Percentiles rank a stretch among this genome's conserved stretches.
phyloP scores from a whole-genome alignment of 2,797 vertebrate genomes.

The Channallabes apus region DNA sequence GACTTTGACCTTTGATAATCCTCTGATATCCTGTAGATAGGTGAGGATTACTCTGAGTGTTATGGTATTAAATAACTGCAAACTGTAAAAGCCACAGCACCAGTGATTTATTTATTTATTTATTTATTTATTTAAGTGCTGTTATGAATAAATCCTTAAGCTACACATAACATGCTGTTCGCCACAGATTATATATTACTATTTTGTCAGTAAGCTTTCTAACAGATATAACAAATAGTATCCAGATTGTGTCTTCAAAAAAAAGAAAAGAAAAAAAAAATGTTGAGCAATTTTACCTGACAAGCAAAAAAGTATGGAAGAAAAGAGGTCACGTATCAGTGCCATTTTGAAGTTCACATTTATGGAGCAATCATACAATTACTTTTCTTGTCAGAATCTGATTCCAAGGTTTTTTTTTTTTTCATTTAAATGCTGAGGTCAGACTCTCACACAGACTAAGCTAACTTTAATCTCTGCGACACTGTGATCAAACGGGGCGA shows the following conservation, averaged over 20 bases:
- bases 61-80: not conserved
- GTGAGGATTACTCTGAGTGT: not conserved
- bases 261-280: not conserved
- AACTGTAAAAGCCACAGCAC: not conserved
- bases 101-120: not conserved
- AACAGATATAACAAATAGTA: not conserved
- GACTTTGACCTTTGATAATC: conserved; percentile 38
- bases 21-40: not conserved
- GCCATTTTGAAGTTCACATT: not conserved
- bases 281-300: not conserved
- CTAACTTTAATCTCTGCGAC: not conserved
- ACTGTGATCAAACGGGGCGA: not conserved
- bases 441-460: not conserved
- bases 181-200: not conserved
- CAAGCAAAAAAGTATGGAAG: not conserved
- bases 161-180: not conserved
- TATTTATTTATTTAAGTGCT: not conserved
- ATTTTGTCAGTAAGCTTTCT: not conserved
- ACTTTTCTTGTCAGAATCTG: not conserved
- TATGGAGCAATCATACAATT: not conserved
- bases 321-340: not conserved
- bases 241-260: not conserved
- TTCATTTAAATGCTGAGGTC: not conserved
- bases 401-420: not conserved
- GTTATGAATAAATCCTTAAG: not conserved